Base-by-base conservation (phyloP, 2,113 vertebrate genomes). In the Pardalotus punctatus region DNA sequence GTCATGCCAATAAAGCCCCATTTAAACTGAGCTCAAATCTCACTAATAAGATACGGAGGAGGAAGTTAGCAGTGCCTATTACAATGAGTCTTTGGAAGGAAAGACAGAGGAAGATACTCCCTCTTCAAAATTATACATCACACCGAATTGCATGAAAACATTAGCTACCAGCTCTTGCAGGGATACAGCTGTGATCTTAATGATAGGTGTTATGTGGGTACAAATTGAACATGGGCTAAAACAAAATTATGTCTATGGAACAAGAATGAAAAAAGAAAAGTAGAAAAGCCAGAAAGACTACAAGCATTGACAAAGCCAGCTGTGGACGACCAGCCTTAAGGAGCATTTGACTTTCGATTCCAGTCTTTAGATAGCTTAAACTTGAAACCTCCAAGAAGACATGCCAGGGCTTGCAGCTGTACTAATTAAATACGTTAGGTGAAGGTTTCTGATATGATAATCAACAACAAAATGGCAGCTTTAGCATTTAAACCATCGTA, bases 381-480 rank as follows among this genome's bases (percentile, higher is more conserved):
- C 64, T 51, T 50, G 67, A 93, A 84, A 80, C 31, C 54, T 88
- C 53, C 64, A 29, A 1, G 51, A 95, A 64, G 80, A 45, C 93
- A 78, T 38, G 96, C 57, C 82, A 74, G 53, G 80, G 65, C 96
- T 86, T 96, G 95, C 42, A 92, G 74, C 31, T 93, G 66, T 50
- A 58, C 64, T 83, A 81, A 88, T 94, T 78, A 86, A 94, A 58
- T 45, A 67, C 17, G 42, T 60, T 40, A 57, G 82, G 67, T 67
- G 65, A 54, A 81, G 72, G 40, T 88, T 97, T 97, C 94, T 93
- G 96, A 94, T 96, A 88, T 96, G 96, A 94, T 96, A 96, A 97
- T 95, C 94, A 88, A 92, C 81, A 85, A 82, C 88, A 71, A 81
- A 96, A 93, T 3, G 27, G 57, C 78, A 90, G 57, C 78, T 88